phyloP scores from a whole-genome alignment of 2,113 vertebrate genomes.

The Suncus etruscus region DNA sequence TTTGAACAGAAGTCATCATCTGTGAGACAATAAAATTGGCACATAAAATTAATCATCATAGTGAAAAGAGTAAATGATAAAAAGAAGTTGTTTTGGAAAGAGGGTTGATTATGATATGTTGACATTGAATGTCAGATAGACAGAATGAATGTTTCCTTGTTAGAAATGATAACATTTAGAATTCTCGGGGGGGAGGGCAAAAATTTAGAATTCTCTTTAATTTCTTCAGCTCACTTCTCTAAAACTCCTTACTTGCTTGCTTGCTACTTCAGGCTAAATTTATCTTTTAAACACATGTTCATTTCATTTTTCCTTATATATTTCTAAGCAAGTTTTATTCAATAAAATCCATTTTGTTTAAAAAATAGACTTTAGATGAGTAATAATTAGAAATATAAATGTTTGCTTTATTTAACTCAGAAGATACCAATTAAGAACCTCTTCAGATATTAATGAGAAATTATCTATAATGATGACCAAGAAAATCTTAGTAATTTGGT shows the following conservation, averaged over 20 bases:
- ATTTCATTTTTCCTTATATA: too few species aligned
- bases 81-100: constrained; percentile 18
- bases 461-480: neutral
- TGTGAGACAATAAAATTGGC: neutral
- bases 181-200: too few species aligned
- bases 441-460: neutral
- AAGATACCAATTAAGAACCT: neutral
- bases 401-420: neutral
- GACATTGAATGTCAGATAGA: neutral
- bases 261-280: too few species aligned
- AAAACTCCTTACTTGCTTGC: neutral
- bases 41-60: neutral
- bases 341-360: too few species aligned
- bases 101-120: neutral
- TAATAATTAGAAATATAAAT: neutral
- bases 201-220: too few species aligned
- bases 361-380: neutral
- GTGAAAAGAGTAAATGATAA: constrained; percentile 2
- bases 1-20: neutral
- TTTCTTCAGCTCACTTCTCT: too few species aligned
- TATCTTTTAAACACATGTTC: too few species aligned
- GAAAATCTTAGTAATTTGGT: neutral
- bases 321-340: too few species aligned
- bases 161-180: neutral
- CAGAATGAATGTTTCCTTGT: neutral